Percentiles rank a stretch among this genome's conserved stretches.
These are phyloP conservation scores for Myotis yumanensis DNA, from an alignment of 2,113 vertebrate genomes.

Conservation along the genomic window DNA sequence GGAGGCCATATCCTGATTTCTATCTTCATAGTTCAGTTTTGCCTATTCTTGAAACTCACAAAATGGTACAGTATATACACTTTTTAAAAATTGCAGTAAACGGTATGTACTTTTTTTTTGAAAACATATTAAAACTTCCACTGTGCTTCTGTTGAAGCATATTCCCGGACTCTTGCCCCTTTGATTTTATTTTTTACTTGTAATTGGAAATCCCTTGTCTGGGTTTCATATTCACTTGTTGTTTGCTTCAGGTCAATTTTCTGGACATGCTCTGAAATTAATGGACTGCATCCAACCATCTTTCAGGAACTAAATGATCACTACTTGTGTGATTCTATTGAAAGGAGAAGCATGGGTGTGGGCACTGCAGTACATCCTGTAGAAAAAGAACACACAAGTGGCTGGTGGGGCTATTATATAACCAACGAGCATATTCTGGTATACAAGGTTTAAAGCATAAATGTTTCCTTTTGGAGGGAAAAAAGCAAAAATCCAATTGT, in stretches of 20 bases:
- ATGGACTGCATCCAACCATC: slow-evolving; percentile 64
- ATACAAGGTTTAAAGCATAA: slow-evolving; percentile 55
- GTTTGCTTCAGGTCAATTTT: slow-evolving; percentile 67
- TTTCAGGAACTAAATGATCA: slow-evolving; percentile 67
- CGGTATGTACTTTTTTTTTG: not conserved
- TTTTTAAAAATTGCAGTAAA: not conserved
- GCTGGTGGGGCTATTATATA: slow-evolving; percentile 55
- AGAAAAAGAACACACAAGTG: slow-evolving; percentile 37
- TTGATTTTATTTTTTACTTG: slow-evolving; percentile 50
- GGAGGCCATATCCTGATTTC: not conserved
- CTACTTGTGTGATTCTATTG: slow-evolving; percentile 60
- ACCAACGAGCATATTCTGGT: slow-evolving; percentile 41
- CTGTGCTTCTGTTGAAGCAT: slow-evolving; percentile 41
- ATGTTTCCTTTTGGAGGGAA: slow-evolving; percentile 46
- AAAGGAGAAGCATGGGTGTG: slow-evolving; percentile 64
- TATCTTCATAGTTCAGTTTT: not conserved
- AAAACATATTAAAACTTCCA: slow-evolving; percentile 54
- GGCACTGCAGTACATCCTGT: slow-evolving; percentile 36
- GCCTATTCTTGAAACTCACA: not conserved
- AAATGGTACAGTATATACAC: not conserved
- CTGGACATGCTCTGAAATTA: slow-evolving; percentile 39
- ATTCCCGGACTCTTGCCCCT: not conserved
- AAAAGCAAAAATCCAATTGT: slow-evolving; percentile 64
- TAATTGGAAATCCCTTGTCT: slow-evolving; percentile 59
- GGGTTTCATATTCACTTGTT: slow-evolving; percentile 51